Evolutionary conservation across 2,888 invertebrate species (phyloP).

Genomic region (Watsonalla cultraria): DNA sequence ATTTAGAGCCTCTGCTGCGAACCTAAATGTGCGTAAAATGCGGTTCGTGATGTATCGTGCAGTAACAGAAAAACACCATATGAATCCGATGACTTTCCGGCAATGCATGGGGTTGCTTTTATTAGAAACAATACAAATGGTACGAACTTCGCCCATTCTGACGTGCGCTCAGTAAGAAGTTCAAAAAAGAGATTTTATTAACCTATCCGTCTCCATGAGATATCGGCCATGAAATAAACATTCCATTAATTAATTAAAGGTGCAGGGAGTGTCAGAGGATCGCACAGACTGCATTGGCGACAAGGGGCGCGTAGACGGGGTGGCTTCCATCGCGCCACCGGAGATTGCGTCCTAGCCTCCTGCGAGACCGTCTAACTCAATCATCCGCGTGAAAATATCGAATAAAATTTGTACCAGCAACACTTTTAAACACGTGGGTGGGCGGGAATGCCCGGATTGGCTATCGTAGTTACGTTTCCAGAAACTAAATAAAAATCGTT

Average conservation of each 20-base stretch:
- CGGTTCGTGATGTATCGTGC: too few species aligned
- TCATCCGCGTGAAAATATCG: slow-evolving; percentile 69
- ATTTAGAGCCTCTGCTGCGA: too few species aligned
- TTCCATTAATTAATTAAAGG: slow-evolving; percentile 36
- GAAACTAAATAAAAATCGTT: slow-evolving; percentile 42
- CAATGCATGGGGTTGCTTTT: too few species aligned
- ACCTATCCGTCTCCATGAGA: too few species aligned
- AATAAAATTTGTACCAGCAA: slow-evolving; percentile 59
- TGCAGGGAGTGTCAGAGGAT: slow-evolving; percentile 23
- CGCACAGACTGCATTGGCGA: slow-evolving; percentile 27
- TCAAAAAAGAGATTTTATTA: too few species aligned
- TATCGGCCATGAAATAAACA: background rate
- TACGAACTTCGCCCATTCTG: too few species aligned
- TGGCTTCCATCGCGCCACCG: slow-evolving; percentile 55
- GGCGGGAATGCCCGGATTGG: slow-evolving; percentile 34
- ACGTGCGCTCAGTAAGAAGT: too few species aligned
- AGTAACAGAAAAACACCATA: too few species aligned
- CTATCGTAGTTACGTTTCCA: slow-evolving; percentile 30
- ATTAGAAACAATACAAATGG: too few species aligned
- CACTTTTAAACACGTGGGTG: slow-evolving; percentile 51
- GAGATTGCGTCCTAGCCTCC: slow-evolving; percentile 72
- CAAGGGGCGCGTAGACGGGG: slow-evolving; percentile 21
- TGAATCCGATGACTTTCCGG: too few species aligned
- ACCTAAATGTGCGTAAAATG: too few species aligned
- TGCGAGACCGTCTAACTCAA: slow-evolving; percentile 70